Base-by-base conservation (phyloP, 2,797 vertebrate genomes). In the Betta splendens region DNA sequence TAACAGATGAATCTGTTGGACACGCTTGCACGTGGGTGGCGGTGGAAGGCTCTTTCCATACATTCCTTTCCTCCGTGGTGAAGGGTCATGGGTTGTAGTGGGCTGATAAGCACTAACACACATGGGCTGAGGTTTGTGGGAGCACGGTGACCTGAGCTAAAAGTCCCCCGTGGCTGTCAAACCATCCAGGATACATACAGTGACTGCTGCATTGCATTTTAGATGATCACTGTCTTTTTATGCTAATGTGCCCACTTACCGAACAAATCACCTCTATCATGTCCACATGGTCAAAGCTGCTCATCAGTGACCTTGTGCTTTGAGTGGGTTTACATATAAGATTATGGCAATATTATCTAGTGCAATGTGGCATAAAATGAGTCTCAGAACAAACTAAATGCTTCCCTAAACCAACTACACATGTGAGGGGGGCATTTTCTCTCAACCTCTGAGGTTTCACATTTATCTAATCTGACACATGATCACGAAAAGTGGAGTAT, bases 111-210 rank as follows among this genome's bases (percentile, higher is more conserved):
- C 25, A 39, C 10, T 42, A 28, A n/a, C 45, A 73, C 54, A 56
- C 45, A 76, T 55, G 57, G 35, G 53, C 59, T 52, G 64, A 17
- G 54, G 37, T 46, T 69, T 48, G 57, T 75, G 52, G 62, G 64
- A 40, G 56, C 51, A 64, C 38, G 55, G 39, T 11, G 4, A 47
- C 36, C 54, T 25, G 11, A 28, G 23, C 61, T 77, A 69, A 75
- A 79, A 77, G 44, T 6, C 23, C 48, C 56, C 80, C 77, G 73
- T 73, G 69, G 68, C 62, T 77, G 73, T 75, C 71, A 75, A 32
- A 65, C 62, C 44, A 67, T 64, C 54, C 43, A 11, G 39, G 55
- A 61, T 72, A 66, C 53, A 76, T 50, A 22, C 45, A 37, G 57
- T 36, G 4, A 22, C 38, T 52, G 29, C 71, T 36, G 55, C 15